Evolutionary conservation across 2,888 invertebrate genomes (phyloP), one percentile per base, ranked within the genome.

Genomic region (Lithophane leautieri): DNA sequence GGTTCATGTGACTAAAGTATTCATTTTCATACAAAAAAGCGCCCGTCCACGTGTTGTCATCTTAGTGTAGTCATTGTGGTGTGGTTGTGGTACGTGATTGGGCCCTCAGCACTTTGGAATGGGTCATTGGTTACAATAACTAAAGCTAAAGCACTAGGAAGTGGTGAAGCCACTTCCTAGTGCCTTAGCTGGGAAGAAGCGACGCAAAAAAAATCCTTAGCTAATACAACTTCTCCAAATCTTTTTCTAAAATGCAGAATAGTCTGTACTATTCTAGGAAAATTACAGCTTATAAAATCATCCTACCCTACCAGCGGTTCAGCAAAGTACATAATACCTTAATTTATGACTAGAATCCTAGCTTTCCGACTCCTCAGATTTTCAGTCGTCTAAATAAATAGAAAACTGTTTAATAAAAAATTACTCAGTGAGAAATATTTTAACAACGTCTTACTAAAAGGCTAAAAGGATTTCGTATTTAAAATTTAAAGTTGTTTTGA

Each of bases 271-370:
- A 4, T 42, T 54, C 25, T 22, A 16, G 2, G 9, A 42, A 71
- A 52, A 52, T 22, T 47, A 16, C n/a, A 47, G 19, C 22, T 42
- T 22, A 16, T 44, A 16, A 2, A 74, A 54, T 25, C 12, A 40
- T 40, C 12, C 3, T 22, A 58, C 7, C 12, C 4, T 47, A 50
- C 0, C 14, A 9, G 12, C 22, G 9, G 7, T 12, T 22, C 16
- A 14, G 8, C 3, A 56, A 69, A 52, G 50, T 66, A 58, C 42
- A n/a, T 52, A 67, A 77, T 60, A 60, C 22, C 4, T 25, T 22
- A 25, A 68, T 60, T 69, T 78, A 40, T 50, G 4, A 50, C 14
- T 22, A 9, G 12, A 62, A 34, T 34, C 34, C 11, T 22, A 70
- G 16, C 40, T 63, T 56, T 56, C 6, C 54, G 54, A 28, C n/a